phyloP scores from a whole-genome alignment of 2,888 invertebrate genomes.

The Tenodera sinensis region DNA sequence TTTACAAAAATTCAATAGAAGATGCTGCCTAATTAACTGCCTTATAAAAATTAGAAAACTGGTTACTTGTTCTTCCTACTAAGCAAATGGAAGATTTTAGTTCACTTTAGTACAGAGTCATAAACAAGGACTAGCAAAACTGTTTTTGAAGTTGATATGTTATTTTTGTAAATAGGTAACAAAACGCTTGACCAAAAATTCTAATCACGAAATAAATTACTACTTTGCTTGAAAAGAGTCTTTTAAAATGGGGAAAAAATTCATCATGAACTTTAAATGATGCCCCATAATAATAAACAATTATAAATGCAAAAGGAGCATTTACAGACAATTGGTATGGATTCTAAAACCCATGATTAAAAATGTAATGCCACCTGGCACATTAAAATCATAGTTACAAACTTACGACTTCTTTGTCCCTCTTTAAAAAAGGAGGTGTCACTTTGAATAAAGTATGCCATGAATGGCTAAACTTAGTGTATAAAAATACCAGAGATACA shows the following conservation, averaged over 20 bases:
- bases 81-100: background rate
- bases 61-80: background rate
- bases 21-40: background rate
- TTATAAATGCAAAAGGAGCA: background rate
- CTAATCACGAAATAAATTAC: background rate
- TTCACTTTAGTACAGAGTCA: background rate
- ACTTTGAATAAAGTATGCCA: background rate
- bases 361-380: background rate
- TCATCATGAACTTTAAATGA: background rate
- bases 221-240: background rate
- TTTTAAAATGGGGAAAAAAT: background rate
- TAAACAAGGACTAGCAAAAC: background rate
- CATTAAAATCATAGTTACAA: background rate
- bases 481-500: background rate
- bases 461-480: background rate
- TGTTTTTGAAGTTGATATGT: conserved; percentile 3
- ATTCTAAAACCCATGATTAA: background rate
- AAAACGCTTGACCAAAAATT: background rate
- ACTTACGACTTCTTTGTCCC: background rate
- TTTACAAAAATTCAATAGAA: background rate
- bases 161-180: conserved; percentile 10
- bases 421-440: background rate
- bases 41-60: background rate
- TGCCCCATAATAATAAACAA: background rate
- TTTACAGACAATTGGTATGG: background rate